phyloP scores from a whole-genome alignment of 1,140 invertebrate species.

The Steinernema khuongi region DNA sequence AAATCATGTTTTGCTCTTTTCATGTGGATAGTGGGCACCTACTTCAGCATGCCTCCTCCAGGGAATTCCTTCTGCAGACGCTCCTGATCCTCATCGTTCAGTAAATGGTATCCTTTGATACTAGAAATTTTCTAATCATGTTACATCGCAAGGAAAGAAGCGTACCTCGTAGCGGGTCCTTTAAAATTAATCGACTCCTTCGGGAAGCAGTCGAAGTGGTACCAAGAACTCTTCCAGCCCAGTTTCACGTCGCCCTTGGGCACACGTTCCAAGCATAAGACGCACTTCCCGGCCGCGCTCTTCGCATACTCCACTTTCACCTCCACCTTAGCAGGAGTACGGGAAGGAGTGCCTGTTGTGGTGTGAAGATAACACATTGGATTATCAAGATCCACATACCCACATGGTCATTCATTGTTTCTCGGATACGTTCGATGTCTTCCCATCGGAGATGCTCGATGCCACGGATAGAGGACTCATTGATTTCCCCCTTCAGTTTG shows the following conservation, averaged over 20 bases:
- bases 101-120: conserved; percentile 70
- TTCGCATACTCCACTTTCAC: conserved; percentile 45
- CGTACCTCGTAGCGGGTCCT: conserved; percentile 26
- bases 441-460: conserved; percentile 51
- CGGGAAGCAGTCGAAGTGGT: conserved; percentile 43
- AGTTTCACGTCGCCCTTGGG: conserved; percentile 59
- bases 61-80: conserved; percentile 69
- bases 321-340: background rate
- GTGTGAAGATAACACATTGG: background rate
- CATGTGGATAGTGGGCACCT: conserved; percentile 22
- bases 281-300: conserved; percentile 71
- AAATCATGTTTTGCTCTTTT: conserved; percentile 18
- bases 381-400: conserved; percentile 19
- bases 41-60: conserved; percentile 60
- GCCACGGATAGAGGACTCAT: conserved; percentile 49
- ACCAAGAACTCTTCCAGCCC: conserved; percentile 31
- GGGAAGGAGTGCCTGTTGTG: background rate
- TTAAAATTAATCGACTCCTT: conserved; percentile 23
- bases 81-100: conserved; percentile 72
- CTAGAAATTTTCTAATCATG: too few relatives aligned
- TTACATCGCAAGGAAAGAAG: too few relatives aligned
- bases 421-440: conserved; percentile 45
- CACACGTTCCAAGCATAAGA: conserved; percentile 70
- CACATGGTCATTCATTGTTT: conserved; percentile 33
- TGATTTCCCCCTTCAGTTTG: conserved; percentile 36